Evolutionary conservation across 2,113 vertebrate species (phyloP).

Genomic region (Marcusenius ussheri): DNA sequence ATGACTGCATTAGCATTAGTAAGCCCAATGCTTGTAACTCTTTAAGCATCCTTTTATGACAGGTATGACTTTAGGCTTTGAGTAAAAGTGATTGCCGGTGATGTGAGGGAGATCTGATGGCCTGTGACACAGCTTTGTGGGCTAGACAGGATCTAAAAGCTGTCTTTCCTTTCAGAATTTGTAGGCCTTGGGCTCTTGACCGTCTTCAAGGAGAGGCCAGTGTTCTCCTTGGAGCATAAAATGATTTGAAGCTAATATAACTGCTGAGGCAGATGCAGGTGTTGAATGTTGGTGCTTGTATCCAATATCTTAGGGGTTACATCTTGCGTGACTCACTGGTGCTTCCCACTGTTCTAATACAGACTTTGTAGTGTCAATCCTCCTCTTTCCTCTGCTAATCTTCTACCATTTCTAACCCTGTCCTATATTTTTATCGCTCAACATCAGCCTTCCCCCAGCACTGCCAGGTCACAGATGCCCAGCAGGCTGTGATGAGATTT

Average conservation of each 20-base stretch:
- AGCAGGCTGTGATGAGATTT: not conserved
- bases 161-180: not conserved
- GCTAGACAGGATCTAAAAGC: not conserved
- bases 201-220: not conserved
- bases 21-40: not conserved
- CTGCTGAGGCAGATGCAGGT: not conserved
- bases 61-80: not conserved
- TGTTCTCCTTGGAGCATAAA: not conserved
- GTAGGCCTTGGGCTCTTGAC: not conserved
- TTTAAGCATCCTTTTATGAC: not conserved
- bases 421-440: not conserved
- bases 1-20: not conserved
- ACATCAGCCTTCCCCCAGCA: not conserved
- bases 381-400: not conserved
- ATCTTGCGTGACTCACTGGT: not conserved
- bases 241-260: not conserved
- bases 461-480: not conserved
- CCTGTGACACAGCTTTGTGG: not conserved
- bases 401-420: not conserved
- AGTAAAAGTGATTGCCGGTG: not conserved
- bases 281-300: not conserved
- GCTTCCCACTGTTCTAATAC: not conserved
- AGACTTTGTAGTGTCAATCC: not conserved
- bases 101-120: not conserved
- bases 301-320: not conserved